phyloP scores from a whole-genome alignment of 2,797 vertebrate species.

The Macrochelys suwanniensis region DNA sequence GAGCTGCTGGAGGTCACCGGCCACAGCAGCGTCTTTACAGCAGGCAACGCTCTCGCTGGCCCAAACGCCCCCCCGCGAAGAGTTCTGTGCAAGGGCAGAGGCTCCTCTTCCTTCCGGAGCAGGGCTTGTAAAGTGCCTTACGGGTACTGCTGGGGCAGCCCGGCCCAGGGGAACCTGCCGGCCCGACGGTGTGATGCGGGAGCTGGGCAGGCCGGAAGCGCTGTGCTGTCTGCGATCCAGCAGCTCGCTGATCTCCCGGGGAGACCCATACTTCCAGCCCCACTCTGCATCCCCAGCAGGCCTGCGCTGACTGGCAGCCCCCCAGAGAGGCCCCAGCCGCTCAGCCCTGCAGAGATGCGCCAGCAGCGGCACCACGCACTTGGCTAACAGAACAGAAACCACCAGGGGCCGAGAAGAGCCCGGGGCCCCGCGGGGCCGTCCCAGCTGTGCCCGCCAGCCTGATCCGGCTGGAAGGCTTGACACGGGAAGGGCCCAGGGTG shows the following conservation, averaged over 20 bases:
- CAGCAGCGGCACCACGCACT: too few species aligned
- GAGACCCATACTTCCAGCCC: neutral
- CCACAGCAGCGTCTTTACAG: neutral
- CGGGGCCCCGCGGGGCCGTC: fast-evolving
- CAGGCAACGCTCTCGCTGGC: neutral
- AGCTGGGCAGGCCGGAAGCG: fast-evolving
- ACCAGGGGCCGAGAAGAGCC: neutral
- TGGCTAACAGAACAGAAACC: neutral
- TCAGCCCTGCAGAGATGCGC: too few species aligned
- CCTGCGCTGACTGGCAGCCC: neutral
- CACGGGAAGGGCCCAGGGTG: too few species aligned
- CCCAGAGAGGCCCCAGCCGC: too few species aligned
- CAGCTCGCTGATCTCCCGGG: too few species aligned
- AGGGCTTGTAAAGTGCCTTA: neutral
- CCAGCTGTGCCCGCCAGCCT: too few species aligned
- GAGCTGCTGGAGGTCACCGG: fast-evolving
- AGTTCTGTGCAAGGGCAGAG: fast-evolving
- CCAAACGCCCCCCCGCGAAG: neutral
- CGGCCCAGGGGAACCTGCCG: fast-evolving
- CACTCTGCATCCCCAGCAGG: neutral
- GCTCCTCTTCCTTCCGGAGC: neutral
- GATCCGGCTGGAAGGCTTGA: too few species aligned
- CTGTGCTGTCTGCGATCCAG: too few species aligned
- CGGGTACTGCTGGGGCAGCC: fast-evolving
- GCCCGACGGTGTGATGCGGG: fast-evolving